phyloP scores from a whole-genome alignment of 1,140 invertebrate genomes.

The Sycophaga agraensis region DNA sequence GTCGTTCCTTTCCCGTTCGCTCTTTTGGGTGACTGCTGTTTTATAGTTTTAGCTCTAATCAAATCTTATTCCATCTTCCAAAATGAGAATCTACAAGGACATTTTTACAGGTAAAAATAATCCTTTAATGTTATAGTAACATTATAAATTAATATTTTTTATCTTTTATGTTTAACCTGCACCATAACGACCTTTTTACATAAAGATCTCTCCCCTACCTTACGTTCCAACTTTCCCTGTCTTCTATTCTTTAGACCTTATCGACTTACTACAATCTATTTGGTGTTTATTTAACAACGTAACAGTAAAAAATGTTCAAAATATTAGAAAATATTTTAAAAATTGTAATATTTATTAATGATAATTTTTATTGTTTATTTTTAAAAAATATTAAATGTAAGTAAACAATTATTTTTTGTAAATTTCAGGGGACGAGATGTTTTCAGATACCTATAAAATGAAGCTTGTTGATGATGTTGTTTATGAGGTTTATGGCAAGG shows the following conservation, averaged over 20 bases:
- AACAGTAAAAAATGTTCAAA: no score
- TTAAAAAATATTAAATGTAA: not conserved
- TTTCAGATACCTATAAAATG: conserved; percentile 95
- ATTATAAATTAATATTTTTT: conserved; percentile 38
- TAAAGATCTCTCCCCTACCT: not conserved
- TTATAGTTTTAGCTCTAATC: conserved; percentile 66
- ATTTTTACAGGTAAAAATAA: conserved; percentile 79
- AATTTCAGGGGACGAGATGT: conserved; percentile 89
- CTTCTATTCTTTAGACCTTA: not conserved
- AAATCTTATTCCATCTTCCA: conserved; percentile 72
- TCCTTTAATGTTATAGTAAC: not conserved
- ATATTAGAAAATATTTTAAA: no score
- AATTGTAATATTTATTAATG: no score
- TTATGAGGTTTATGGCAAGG: conserved; percentile 92
- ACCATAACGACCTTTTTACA: not conserved
- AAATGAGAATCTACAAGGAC: conserved; percentile 95
- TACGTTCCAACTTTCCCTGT: not conserved
- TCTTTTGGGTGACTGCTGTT: conserved; percentile 61
- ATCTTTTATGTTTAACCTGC: not conserved
- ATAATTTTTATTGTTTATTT: not conserved
- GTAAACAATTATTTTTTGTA: not conserved
- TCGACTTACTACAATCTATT: not conserved
- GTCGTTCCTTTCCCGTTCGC: conserved; percentile 62
- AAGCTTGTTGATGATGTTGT: conserved; percentile 91
- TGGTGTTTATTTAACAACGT: no score